Conservation (phyloP, 2,113 vertebrate species). For the Leiothrix lutea region DNA sequence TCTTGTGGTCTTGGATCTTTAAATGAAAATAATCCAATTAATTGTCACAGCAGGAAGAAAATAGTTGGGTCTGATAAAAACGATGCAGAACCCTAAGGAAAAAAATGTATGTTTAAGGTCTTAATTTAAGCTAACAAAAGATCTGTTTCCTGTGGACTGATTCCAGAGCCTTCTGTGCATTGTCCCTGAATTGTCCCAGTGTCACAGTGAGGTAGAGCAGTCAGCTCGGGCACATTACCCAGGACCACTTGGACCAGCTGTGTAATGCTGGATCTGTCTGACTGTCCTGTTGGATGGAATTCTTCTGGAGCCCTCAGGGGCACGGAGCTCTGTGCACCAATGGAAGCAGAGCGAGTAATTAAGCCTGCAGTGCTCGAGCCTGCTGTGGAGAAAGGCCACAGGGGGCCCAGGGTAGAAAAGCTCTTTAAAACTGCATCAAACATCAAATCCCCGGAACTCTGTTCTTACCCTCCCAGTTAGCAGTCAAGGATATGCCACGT, state of each 20-base stretch:
- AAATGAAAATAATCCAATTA: slow-evolving; percentile 26
- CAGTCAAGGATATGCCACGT: background rate
- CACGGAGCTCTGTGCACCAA: background rate
- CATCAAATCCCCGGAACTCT: background rate
- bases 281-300: background rate
- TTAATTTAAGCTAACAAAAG: background rate
- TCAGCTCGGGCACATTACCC: background rate
- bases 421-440: background rate
- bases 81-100: background rate
- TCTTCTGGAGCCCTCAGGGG: background rate
- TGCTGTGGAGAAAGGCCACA: background rate
- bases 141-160: background rate
- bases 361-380: background rate
- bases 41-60: background rate
- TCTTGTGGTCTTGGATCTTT: slow-evolving; percentile 1
- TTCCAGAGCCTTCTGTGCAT: background rate
- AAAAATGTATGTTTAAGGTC: background rate
- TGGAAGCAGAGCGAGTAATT: background rate
- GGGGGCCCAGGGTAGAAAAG: background rate
- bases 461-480: background rate
- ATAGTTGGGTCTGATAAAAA: background rate
- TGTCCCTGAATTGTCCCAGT: background rate
- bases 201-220: background rate
- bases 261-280: background rate
- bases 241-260: background rate